phyloP scores from a whole-genome alignment of 53 echinoderm and acorn worm genomes.

The Zoroaster sp. region DNA sequence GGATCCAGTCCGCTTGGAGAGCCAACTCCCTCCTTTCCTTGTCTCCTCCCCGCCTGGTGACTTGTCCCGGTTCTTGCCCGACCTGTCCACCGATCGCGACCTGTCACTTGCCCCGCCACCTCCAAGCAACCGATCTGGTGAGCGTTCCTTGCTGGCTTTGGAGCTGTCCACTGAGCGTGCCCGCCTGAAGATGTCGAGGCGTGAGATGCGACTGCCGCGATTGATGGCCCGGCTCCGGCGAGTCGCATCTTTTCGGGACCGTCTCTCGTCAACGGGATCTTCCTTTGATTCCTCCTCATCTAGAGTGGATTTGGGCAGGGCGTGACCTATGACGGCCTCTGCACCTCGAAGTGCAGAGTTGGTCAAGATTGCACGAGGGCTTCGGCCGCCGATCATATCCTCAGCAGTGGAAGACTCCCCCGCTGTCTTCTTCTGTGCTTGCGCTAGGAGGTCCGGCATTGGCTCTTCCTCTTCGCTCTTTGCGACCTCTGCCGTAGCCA shows the following conservation, averaged over 20 bases:
- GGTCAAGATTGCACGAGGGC: constrained; percentile 71
- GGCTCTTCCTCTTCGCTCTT: constrained; percentile 9
- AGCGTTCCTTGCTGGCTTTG: constrained; percentile 78
- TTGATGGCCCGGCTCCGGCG: constrained; percentile 77
- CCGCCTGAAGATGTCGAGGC: constrained; percentile 78
- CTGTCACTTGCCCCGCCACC: constrained; percentile 60
- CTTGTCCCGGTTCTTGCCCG: constrained; percentile 69
- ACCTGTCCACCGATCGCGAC: constrained; percentile 79
- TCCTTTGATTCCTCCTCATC: constrained; percentile 58
- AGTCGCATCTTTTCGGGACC: constrained; percentile 80
- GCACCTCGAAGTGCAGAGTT: constrained; percentile 88
- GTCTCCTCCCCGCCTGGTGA: constrained; percentile 67
- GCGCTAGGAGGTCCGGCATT: constrained; percentile 77
- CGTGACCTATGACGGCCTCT: constrained; percentile 84
- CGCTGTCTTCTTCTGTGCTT: constrained; percentile 66
- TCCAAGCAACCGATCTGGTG: constrained; percentile 75
- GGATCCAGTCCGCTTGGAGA: constrained; percentile 69
- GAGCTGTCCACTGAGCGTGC: constrained; percentile 90
- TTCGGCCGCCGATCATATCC: constrained; percentile 17
- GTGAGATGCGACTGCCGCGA: constrained; percentile 71
- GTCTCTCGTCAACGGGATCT: constrained; percentile 68
- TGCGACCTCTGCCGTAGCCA: background rate
- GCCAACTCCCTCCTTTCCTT: constrained; percentile 60
- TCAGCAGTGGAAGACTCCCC: constrained; percentile 44
- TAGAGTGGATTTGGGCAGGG: constrained; percentile 59